Evolutionary conservation across 2,113 vertebrate genomes (phyloP).

Genomic region (Megaceryle torquata): DNA sequence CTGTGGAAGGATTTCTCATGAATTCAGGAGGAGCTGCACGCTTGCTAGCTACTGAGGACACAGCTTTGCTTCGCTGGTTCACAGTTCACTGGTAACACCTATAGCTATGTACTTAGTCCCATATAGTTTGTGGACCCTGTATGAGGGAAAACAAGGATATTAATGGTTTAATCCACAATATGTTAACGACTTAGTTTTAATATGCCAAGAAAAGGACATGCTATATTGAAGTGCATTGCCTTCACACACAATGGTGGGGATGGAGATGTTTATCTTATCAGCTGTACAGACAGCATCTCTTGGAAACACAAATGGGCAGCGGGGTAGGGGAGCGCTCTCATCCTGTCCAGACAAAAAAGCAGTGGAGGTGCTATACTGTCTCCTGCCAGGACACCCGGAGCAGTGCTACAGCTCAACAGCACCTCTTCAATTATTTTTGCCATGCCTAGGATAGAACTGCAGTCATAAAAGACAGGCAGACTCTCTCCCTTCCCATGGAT

Average conservation of each 20-base stretch:
- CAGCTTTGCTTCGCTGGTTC: background rate
- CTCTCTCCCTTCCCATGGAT: background rate
- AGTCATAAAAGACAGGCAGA: background rate
- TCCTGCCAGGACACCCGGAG: background rate
- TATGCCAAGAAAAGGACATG: background rate
- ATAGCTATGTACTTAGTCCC: background rate
- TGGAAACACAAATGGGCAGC: background rate
- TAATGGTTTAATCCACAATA: background rate
- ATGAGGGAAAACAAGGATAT: background rate
- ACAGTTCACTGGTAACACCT: background rate
- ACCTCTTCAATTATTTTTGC: background rate
- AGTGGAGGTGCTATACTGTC: background rate
- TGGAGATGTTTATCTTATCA: background rate
- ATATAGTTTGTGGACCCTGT: background rate
- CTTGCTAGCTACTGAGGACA: background rate
- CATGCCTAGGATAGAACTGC: background rate
- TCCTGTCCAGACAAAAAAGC: background rate
- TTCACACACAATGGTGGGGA: background rate
- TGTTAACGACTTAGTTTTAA: background rate
- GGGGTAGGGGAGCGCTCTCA: background rate
- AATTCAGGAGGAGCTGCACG: background rate
- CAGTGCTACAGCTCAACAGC: background rate
- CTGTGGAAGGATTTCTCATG: background rate
- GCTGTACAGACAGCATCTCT: background rate
- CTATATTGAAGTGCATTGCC: background rate